A percentile compares a stretch with the other conserved stretches of the same genome.
phyloP scores from a whole-genome alignment of 2,113 vertebrate genomes.

The Prionailurus viverrinus region DNA sequence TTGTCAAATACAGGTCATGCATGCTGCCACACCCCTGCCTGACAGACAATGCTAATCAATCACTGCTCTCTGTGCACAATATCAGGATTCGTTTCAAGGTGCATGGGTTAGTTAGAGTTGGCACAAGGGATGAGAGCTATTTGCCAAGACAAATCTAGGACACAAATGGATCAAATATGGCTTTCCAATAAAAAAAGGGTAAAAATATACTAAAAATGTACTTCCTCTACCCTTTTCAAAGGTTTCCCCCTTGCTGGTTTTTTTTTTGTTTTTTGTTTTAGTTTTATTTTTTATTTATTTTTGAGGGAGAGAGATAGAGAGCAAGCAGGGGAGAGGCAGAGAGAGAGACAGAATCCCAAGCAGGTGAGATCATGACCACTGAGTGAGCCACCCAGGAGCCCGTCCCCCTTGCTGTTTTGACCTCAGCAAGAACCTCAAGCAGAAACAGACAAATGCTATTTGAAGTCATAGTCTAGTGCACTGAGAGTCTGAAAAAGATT shows the following conservation, averaged over 20 bases:
- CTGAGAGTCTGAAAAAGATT: slow-evolving; percentile 28
- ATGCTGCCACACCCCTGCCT: slow-evolving; percentile 29
- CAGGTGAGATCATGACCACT: too few relatives aligned
- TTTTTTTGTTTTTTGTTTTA: too few relatives aligned
- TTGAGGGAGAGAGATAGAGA: too few relatives aligned
- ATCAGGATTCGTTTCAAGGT: slow-evolving; percentile 58
- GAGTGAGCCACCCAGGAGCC: too few relatives aligned
- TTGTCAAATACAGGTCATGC: slow-evolving; percentile 61
- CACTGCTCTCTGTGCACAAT: slow-evolving; percentile 15
- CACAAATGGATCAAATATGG: slow-evolving; percentile 62
- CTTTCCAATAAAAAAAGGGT: slow-evolving; percentile 59
- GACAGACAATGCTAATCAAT: slow-evolving; percentile 76
- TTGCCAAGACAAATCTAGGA: slow-evolving; percentile 62
- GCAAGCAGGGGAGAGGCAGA: too few relatives aligned
- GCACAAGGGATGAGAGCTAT: slow-evolving; percentile 40
- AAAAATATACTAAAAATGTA: slow-evolving; percentile 54
- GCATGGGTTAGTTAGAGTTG: slow-evolving; percentile 58
- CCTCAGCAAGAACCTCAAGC: slow-evolving; percentile 53
- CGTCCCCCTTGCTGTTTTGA: slow-evolving; percentile 21
- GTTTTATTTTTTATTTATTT: too few relatives aligned
- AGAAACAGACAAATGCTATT: slow-evolving; percentile 63
- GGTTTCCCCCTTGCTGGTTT: neutral
- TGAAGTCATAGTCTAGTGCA: slow-evolving; percentile 48
- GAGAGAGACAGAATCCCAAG: too few relatives aligned
- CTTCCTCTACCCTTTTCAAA: slow-evolving; percentile 57